Conservation (phyloP, 2,888 invertebrate species). For the Rotaria socialis region DNA sequence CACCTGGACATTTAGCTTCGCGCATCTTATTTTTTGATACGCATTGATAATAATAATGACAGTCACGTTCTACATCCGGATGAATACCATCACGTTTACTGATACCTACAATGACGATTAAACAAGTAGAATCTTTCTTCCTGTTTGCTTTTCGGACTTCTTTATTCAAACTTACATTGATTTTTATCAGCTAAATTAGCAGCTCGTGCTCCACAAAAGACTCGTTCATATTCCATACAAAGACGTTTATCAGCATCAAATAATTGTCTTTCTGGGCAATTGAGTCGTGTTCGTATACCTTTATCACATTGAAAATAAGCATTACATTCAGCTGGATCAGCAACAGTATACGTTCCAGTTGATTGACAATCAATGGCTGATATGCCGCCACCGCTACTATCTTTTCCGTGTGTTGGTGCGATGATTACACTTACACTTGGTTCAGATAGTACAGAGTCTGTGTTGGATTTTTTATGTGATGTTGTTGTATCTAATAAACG, state of each 20-base stretch:
- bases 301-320: conserved; percentile 42
- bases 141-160: too few relatives aligned
- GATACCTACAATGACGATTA: not conserved
- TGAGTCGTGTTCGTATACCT: conserved; percentile 39
- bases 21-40: conserved; percentile 38
- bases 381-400: not conserved
- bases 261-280: conserved; percentile 41
- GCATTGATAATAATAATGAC: conserved; percentile 42
- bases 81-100: conserved; percentile 44
- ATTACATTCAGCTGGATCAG: conserved; percentile 39
- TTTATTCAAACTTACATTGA: conserved; percentile 24
- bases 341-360: conserved; percentile 35
- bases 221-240: conserved; percentile 41
- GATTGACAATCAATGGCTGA: conserved; percentile 10
- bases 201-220: conserved; percentile 42
- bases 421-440: not conserved
- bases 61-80: conserved; percentile 45
- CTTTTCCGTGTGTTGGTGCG: not conserved
- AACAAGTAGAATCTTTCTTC: not conserved
- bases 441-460: not conserved
- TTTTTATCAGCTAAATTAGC: conserved; percentile 38
- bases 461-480: not conserved
- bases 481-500: not conserved
- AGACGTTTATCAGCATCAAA: conserved; percentile 41
- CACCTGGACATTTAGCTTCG: conserved; percentile 50